These are phyloP conservation scores for Rhizomys pruinosus DNA, from an alignment of 2,113 vertebrate genomes.

Conservation along the genomic window DNA sequence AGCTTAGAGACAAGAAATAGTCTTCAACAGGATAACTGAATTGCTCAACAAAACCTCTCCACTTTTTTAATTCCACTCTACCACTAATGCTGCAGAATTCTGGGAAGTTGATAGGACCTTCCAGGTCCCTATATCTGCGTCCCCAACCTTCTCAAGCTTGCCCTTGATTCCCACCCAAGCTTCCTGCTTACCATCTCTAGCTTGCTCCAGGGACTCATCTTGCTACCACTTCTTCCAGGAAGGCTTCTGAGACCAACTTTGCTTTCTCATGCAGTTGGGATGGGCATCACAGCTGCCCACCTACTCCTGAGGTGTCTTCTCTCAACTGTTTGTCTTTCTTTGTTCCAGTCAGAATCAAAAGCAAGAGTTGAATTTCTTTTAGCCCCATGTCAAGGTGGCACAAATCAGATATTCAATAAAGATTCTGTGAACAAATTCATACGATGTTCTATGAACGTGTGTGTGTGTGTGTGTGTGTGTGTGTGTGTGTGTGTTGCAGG, in stretches of 20 bases:
- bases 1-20: background rate
- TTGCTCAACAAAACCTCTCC: background rate
- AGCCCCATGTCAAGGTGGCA: background rate
- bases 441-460: too few species aligned
- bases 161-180: too few species aligned
- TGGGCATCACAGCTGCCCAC: background rate
- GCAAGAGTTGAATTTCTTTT: background rate
- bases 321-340: background rate
- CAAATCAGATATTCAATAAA: background rate
- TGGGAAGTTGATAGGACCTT: background rate
- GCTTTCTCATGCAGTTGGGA: background rate
- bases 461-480: too few species aligned
- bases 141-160: too few species aligned
- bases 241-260: background rate
- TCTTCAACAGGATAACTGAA: background rate
- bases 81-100: background rate
- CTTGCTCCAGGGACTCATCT: background rate
- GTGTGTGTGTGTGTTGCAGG: too few species aligned
- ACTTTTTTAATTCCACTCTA: background rate
- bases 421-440: slow-evolving; percentile 13
- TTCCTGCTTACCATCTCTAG: background rate
- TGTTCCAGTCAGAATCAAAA: background rate
- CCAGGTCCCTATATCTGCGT: background rate
- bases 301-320: background rate
- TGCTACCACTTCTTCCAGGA: background rate